Conservation (phyloP, 2,888 invertebrate species). For the Habroteleia sp. region DNA sequence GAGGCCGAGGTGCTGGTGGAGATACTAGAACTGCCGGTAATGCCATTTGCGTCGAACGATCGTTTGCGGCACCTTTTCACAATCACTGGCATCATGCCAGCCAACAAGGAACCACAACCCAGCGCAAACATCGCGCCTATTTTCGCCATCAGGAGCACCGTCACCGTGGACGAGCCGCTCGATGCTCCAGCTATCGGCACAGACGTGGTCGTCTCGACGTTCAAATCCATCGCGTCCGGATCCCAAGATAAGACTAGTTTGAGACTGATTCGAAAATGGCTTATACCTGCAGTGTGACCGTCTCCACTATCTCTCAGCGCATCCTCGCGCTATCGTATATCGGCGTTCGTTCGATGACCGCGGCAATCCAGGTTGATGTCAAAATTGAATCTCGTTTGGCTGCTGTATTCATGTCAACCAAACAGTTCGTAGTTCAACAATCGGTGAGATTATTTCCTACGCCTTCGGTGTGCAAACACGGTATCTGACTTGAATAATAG, state of each 20-base stretch:
- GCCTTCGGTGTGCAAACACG: not conserved
- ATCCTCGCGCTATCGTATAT: slow-evolving; percentile 13
- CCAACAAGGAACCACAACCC: slow-evolving; percentile 83
- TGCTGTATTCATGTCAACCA: slow-evolving; percentile 4
- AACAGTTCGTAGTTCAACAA: not conserved
- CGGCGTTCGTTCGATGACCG: slow-evolving; percentile 18
- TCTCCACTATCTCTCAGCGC: slow-evolving; percentile 4
- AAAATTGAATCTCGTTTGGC: not conserved
- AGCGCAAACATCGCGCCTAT: slow-evolving; percentile 84
- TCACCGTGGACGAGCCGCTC: not conserved
- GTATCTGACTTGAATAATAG: slow-evolving; percentile 2
- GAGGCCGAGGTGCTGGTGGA: slow-evolving; percentile 73
- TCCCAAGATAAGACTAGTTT: slow-evolving; percentile 18
- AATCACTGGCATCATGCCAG: slow-evolving; percentile 84
- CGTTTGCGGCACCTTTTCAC: slow-evolving; percentile 76
- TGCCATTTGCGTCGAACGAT: slow-evolving; percentile 60
- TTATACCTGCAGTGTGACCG: not conserved
- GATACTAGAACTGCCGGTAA: slow-evolving; percentile 72
- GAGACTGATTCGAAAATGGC: not conserved
- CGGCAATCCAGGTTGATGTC: not conserved
- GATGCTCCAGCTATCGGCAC: not conserved
- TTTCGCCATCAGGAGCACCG: slow-evolving; percentile 82
- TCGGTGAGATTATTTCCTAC: not conserved
- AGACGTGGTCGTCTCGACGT: slow-evolving; percentile 8
- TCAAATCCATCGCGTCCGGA: slow-evolving; percentile 17